Evolutionary conservation across 2,797 vertebrate genomes (phyloP), one percentile per base, ranked within the genome.

Genomic region (Dryobates pubescens): DNA sequence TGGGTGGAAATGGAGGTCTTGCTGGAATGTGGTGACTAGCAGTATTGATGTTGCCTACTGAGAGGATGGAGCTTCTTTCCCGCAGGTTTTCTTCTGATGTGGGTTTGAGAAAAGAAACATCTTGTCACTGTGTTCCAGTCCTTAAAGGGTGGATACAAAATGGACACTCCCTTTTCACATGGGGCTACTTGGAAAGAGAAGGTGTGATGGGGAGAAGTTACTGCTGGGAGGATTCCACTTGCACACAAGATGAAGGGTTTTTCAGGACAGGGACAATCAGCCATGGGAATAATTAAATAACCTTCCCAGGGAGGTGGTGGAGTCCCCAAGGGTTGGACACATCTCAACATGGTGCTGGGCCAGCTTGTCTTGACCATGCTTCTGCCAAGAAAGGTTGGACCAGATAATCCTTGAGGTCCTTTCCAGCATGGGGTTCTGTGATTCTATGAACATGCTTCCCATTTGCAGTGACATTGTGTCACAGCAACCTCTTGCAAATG

Each of bases 31-130:
- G 47, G 11, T 14, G 34, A 6, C 13, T 24, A 36, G 13, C 22
- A 9, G 0, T n/a, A 22, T 1, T 3, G 0, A 14, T 70, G 45
- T 5, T 32, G 34, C 34, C 10, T 24, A 0, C 62, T 9, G 41
- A 23, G 51, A 38, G 68, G 38, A 30, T 0, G 1, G 38, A 27
- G 30, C 17, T 84, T n/a, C 5, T 2, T n/a, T 49, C 51, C 49
- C 8, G 22, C 41, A 4, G 20, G 11, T 18, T 38, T 53, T 18
- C 34, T 43, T 34, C 47, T n/a, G 7, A 7, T 5, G 7, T 62
- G 59, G 24, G 36, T 63, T 43, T 7, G 17, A 41, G 62, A 7
- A 57, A 58, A 32, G 9, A 22, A 30, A 45, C 38, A 45, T 29
- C 38, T 22, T 22, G 17, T 22, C 19, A 29, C 36, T 17, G 7